Evolutionary conservation across 2,113 vertebrate genomes (phyloP).

Genomic region (Pterocles burchelli): DNA sequence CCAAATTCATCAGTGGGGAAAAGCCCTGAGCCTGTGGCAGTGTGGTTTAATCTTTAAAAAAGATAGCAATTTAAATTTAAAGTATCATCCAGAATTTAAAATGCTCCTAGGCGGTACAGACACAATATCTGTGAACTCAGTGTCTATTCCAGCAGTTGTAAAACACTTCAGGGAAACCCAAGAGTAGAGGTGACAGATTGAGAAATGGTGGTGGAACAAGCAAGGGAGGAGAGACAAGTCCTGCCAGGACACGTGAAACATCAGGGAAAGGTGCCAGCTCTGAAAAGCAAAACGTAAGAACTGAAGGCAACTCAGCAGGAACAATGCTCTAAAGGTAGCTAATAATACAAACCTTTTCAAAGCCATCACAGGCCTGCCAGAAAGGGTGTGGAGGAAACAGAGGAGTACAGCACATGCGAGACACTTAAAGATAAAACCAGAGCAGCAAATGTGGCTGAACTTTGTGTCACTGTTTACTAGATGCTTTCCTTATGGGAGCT

Average conservation of each 20-base stretch:
- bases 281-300: neutral
- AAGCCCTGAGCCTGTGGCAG: accelerated
- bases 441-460: neutral
- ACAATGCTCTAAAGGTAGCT: neutral
- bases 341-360: neutral
- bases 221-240: neutral
- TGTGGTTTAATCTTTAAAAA: neutral
- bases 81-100: neutral
- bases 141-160: neutral
- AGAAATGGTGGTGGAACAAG: neutral
- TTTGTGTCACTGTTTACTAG: neutral
- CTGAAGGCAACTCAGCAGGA: neutral
- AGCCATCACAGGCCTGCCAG: neutral
- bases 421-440: neutral
- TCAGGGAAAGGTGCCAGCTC: neutral
- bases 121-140: neutral
- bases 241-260: neutral
- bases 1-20: neutral
- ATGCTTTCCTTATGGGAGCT: neutral
- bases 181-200: neutral
- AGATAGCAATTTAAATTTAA: neutral
- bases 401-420: accelerated
- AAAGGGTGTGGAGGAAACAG: neutral
- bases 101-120: neutral
- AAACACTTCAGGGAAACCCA: neutral